Conservation (phyloP, 2,113 vertebrate species). For the Bubo blakistoni region DNA sequence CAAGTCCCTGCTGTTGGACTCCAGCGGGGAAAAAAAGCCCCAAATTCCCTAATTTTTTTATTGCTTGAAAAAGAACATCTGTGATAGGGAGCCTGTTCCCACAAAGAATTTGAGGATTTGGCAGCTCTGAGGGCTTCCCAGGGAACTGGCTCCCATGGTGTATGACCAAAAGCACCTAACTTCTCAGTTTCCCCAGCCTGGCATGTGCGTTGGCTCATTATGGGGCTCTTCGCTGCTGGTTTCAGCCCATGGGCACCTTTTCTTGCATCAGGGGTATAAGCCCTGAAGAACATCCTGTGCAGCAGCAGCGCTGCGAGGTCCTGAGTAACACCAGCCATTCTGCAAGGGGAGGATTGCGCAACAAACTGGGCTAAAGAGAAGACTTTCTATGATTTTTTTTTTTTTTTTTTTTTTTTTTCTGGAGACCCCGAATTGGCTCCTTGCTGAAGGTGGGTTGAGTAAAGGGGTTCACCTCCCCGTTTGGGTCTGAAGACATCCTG, state of each 20-base stretch:
- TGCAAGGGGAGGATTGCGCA: not conserved
- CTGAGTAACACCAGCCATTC: not conserved
- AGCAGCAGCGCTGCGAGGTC: not conserved
- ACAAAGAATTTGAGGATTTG: not conserved
- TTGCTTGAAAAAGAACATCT: not conserved
- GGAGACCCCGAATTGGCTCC: not conserved
- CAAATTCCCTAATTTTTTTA: not conserved
- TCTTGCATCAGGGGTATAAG: not conserved
- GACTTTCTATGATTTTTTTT: rapidly evolving
- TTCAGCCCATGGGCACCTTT: not conserved
- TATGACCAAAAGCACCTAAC: not conserved
- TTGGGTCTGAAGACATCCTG: rapidly evolving
- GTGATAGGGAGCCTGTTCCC: not conserved
- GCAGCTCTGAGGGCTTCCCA: not conserved
- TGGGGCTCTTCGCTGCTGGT: not conserved
- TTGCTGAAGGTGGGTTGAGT: not conserved
- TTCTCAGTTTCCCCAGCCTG: rapidly evolving
- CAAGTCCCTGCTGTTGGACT: not conserved
- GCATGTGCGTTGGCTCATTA: rapidly evolving
- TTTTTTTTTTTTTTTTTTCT: not conserved
- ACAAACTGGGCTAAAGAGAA: not conserved
- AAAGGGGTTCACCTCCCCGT: rapidly evolving
- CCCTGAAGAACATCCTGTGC: not conserved
- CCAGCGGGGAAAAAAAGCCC: not conserved
- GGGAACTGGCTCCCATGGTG: rapidly evolving